Conservation (phyloP, 2,113 vertebrate genomes). For the Bettongia penicillata region DNA sequence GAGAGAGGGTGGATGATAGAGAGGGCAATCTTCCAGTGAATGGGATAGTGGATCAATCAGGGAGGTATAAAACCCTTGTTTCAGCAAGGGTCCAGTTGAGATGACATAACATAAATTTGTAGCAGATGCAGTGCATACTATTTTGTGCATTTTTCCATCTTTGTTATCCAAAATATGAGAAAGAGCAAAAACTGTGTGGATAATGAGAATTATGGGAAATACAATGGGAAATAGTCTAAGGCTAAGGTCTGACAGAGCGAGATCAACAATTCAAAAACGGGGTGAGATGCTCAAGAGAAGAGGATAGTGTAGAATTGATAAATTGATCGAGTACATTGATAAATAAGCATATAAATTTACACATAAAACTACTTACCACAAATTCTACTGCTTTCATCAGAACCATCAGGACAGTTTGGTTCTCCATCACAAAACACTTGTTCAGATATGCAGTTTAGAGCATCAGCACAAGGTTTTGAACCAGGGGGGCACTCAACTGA, state of each 20-base stretch:
- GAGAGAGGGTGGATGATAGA: background rate
- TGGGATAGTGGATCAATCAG: background rate
- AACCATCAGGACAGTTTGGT: constrained; percentile 82
- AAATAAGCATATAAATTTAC: background rate
- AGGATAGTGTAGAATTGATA: background rate
- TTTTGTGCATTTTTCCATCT: background rate
- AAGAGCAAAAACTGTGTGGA: background rate
- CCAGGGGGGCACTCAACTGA: constrained; percentile 75
- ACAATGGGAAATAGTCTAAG: background rate
- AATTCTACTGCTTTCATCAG: constrained; percentile 82
- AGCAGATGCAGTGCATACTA: too few relatives aligned
- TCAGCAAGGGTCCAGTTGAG: background rate
- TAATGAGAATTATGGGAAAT: background rate
- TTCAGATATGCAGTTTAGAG: constrained; percentile 74
- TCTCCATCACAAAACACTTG: constrained; percentile 87
- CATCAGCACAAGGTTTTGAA: constrained; percentile 80
- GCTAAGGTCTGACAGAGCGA: background rate
- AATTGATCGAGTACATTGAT: background rate
- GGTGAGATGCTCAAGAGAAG: background rate
- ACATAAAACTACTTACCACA: constrained; percentile 83
- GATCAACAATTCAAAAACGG: background rate
- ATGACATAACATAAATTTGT: background rate
- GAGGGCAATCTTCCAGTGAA: background rate
- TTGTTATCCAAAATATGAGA: background rate
- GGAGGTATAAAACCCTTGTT: background rate